phyloP scores from a whole-genome alignment of 2,888 invertebrate genomes.

The Cyclophora punctaria region DNA sequence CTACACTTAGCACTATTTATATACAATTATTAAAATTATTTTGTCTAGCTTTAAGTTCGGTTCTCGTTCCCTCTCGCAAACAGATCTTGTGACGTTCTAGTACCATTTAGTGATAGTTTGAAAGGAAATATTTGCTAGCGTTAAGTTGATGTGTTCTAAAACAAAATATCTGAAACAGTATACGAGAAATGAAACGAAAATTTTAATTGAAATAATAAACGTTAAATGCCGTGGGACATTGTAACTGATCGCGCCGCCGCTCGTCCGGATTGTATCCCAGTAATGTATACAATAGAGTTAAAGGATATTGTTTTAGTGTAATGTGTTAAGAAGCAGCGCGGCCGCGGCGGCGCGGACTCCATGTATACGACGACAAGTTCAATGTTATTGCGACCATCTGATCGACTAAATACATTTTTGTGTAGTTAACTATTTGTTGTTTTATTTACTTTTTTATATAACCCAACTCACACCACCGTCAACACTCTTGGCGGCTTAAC shows the following conservation, averaged over 20 bases:
- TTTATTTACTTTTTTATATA: conserved; percentile 32
- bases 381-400: conserved; percentile 72
- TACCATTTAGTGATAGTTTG: conserved; percentile 50
- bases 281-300: conserved; percentile 36
- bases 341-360: conserved; percentile 52
- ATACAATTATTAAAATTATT: conserved; percentile 37
- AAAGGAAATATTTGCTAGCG: conserved; percentile 40
- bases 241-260: conserved; percentile 44
- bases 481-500: too few species aligned
- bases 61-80: conserved; percentile 39
- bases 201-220: conserved; percentile 29
- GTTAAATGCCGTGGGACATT: conserved; percentile 52
- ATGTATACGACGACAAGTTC: conserved; percentile 71
- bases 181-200: conserved; percentile 56
- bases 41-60: conserved; percentile 36
- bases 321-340: conserved; percentile 21
- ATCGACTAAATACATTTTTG: conserved; percentile 74
- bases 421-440: conserved; percentile 58
- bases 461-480: too few species aligned
- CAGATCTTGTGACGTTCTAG: conserved; percentile 22
- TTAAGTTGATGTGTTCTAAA: conserved; percentile 71
- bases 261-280: conserved; percentile 22
- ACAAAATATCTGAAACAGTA: conserved; percentile 74
- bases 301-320: conserved; percentile 27
- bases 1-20: conserved; percentile 47